phyloP scores from a whole-genome alignment of 2,888 invertebrate species.

The Ectobius pallidus region DNA sequence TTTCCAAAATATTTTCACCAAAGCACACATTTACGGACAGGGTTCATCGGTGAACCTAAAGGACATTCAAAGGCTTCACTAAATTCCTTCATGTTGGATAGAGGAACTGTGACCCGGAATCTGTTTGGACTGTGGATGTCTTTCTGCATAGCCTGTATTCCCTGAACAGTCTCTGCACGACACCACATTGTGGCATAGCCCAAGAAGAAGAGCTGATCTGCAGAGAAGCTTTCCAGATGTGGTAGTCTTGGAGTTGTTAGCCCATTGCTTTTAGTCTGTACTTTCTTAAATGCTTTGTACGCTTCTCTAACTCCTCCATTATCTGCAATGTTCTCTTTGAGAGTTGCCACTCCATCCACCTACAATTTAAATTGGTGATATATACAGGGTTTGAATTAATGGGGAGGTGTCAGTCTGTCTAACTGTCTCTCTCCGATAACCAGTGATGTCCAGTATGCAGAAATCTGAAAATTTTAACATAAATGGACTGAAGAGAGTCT shows the following conservation, averaged over 20 bases:
- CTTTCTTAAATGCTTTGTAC: slow-evolving; percentile 50
- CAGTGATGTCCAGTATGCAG: too few species aligned
- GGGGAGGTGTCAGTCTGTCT: too few species aligned
- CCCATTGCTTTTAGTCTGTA: slow-evolving; percentile 29
- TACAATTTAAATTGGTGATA: slow-evolving; percentile 54
- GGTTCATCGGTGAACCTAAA: slow-evolving; percentile 46
- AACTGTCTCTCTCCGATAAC: too few species aligned
- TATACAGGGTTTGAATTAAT: too few species aligned
- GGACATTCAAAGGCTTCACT: slow-evolving; percentile 44
- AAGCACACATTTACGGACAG: slow-evolving; percentile 45
- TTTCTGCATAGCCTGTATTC: slow-evolving; percentile 26
- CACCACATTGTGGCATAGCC: slow-evolving; percentile 42
- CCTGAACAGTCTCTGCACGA: slow-evolving; percentile 33
- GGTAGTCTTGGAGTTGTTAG: slow-evolving; percentile 29
- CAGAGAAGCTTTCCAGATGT: slow-evolving; percentile 34
- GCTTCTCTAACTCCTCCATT: slow-evolving; percentile 54
- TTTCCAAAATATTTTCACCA: too few species aligned
- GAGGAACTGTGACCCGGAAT: slow-evolving; percentile 44
- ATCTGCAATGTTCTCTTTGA: slow-evolving; percentile 52
- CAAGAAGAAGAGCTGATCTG: slow-evolving; percentile 41
- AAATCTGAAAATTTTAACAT: too few species aligned
- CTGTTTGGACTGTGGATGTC: slow-evolving; percentile 41
- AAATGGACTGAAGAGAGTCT: too few species aligned
- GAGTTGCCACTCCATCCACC: slow-evolving; percentile 59
- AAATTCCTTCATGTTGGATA: slow-evolving; percentile 47